Percentiles rank a stretch among this genome's conserved stretches.
These are phyloP conservation scores for Odobenus rosmarus DNA, from an alignment of 2,113 vertebrate genomes.

Conservation along the genomic window DNA sequence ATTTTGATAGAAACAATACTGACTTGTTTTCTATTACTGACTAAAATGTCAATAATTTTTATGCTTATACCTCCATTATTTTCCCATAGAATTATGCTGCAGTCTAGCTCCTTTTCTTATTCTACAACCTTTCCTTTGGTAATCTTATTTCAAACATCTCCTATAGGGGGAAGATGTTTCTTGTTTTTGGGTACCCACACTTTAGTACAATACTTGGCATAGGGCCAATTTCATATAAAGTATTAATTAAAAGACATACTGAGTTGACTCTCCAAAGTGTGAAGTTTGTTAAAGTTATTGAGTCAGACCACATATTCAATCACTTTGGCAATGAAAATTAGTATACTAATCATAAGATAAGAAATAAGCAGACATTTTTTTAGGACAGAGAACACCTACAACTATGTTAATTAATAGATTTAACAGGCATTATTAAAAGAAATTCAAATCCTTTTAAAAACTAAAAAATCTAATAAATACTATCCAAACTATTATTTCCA, in stretches of 20 bases:
- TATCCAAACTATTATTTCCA: background rate
- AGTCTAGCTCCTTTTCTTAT: background rate
- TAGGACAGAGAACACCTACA: background rate
- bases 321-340: background rate
- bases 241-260: background rate
- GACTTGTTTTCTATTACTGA: background rate
- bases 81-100: background rate
- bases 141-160: background rate
- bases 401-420: background rate
- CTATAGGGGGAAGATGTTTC: background rate
- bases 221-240: background rate
- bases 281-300: background rate
- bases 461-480: background rate
- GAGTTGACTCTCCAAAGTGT: background rate
- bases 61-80: background rate
- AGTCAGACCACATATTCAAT: background rate
- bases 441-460: background rate
- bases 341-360: background rate
- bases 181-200: background rate
- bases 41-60: background rate
- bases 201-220: no score
- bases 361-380: background rate
- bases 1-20: background rate
- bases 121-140: background rate
- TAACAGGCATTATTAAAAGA: background rate